Conservation (phyloP, 2,888 invertebrate genomes). For the Apotomis betuletana region DNA sequence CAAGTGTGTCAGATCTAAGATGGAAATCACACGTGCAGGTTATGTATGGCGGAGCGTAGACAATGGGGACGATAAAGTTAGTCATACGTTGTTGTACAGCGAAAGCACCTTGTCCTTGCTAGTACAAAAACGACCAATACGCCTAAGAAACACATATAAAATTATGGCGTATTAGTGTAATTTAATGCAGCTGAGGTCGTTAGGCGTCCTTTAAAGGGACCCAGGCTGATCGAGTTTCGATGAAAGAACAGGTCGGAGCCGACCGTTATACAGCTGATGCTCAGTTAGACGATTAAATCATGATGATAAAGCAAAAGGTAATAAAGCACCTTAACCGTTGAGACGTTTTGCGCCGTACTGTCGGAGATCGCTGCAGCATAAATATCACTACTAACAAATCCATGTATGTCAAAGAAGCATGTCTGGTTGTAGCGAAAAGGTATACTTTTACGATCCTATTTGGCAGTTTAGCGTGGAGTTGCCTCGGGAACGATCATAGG, state of each 20-base stretch:
- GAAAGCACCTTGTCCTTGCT: background rate
- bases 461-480: background rate
- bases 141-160: background rate
- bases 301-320: background rate
- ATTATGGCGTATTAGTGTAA: background rate
- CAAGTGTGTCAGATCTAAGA: background rate
- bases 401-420: background rate
- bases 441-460: background rate
- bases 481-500: background rate
- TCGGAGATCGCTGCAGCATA: background rate
- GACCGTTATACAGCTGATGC: slow-evolving; percentile 23
- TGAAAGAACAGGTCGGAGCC: slow-evolving; percentile 13
- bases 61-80: slow-evolving; percentile 15
- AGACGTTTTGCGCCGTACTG: background rate
- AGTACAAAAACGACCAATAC: background rate
- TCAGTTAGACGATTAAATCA: slow-evolving; percentile 18
- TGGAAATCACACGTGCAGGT: slow-evolving; percentile 11
- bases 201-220: slow-evolving; percentile 7
- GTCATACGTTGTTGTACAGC: slow-evolving; percentile 17
- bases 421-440: background rate
- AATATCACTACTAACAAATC: background rate
- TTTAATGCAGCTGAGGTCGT: background rate
- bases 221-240: background rate
- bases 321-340: background rate
- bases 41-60: slow-evolving; percentile 8